These are phyloP conservation scores for Syritta pipiens DNA, from an alignment of 2,888 invertebrate species.

Conservation along the genomic window DNA sequence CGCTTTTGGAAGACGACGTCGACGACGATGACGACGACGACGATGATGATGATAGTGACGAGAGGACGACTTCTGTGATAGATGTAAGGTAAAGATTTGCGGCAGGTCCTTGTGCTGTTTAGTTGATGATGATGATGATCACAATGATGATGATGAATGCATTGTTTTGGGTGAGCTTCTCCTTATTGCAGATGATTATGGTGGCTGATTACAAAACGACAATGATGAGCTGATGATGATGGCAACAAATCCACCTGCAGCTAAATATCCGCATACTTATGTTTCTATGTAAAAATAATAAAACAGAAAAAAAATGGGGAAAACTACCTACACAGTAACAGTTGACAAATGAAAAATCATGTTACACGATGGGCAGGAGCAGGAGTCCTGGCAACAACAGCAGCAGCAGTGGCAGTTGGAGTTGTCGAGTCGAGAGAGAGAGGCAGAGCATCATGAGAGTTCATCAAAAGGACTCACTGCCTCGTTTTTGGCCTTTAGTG, in stretches of 20 bases:
- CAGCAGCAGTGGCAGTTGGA: conserved; percentile 1
- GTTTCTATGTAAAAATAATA: conserved; percentile 21
- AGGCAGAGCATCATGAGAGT: conserved; percentile 48
- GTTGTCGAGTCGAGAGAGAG: background rate
- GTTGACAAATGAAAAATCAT: conserved; percentile 67
- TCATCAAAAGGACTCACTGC: conserved; percentile 53
- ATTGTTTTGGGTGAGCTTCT: conserved; percentile 60
- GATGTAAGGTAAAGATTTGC: conserved; percentile 67
- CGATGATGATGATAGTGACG: conserved; percentile 67
- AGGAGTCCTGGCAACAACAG: conserved; percentile 1
- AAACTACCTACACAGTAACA: no score
- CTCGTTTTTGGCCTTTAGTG: conserved; percentile 60
- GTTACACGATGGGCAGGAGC: conserved; percentile 28
- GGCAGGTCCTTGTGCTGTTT: conserved; percentile 59
- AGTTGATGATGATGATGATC: conserved; percentile 42
- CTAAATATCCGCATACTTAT: conserved; percentile 53
- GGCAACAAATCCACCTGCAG: conserved; percentile 64
- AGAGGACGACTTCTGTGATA: conserved; percentile 67
- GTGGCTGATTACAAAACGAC: conserved; percentile 63
- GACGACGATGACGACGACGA: no score
- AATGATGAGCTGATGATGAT: conserved; percentile 64
- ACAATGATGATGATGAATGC: conserved; percentile 53
- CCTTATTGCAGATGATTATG: conserved; percentile 62
- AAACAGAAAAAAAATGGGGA: conserved; percentile 29
- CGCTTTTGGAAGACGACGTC: conserved; percentile 59